Percentiles rank a stretch among this genome's conserved stretches.
Conservation (phyloP, 2,113 vertebrate genomes). For the Enhydra lutris region DNA sequence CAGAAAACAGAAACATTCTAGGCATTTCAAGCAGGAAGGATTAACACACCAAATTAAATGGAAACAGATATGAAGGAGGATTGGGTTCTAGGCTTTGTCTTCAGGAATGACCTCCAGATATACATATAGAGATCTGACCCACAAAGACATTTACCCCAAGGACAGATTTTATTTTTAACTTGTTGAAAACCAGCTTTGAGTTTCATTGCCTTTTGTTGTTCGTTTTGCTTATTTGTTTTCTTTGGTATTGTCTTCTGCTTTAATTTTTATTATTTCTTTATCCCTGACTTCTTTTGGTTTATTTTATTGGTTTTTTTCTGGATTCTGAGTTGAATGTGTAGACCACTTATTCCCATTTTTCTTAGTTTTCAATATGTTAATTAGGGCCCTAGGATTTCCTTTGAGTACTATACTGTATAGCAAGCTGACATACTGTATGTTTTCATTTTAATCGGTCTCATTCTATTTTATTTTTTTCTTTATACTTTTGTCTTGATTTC, state of each 20-base stretch:
- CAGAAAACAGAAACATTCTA: not conserved
- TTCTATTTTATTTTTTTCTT: not conserved
- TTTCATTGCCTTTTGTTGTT: not conserved
- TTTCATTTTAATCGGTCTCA: not conserved
- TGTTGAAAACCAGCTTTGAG: not conserved
- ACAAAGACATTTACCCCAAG: not conserved
- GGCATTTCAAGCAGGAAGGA: not conserved
- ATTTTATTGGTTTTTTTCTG: not conserved
- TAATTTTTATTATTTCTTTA: slow-evolving; percentile 22
- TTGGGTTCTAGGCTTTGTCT: not conserved
- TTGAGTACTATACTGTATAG: not conserved
- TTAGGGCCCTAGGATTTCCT: not conserved
- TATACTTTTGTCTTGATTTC: not conserved
- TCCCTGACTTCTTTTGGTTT: not conserved
- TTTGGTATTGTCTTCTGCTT: not conserved
- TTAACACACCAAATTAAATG: not conserved
- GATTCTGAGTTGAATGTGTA: not conserved
- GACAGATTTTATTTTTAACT: not conserved
- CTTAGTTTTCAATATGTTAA: not conserved
- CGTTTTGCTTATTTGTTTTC: not conserved
- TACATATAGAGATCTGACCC: not conserved
- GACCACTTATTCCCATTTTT: not conserved
- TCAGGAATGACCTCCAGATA: not conserved
- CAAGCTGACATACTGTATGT: not conserved
- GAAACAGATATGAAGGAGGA: not conserved